Conservation (phyloP, 2,888 invertebrate genomes). For the Melanophora roralis region DNA sequence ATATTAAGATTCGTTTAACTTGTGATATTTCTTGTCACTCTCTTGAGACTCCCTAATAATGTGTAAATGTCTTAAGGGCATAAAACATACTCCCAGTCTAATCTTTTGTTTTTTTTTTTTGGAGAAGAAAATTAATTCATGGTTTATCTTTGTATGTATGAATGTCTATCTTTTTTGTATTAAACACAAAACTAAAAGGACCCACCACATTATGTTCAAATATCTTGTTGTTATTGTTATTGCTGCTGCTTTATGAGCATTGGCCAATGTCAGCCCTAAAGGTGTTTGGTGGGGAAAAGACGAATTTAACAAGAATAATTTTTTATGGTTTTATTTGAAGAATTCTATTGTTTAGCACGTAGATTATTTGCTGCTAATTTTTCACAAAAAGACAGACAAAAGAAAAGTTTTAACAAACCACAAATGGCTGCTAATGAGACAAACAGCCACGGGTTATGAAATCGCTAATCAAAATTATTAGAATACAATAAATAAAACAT, state of each 20-base stretch:
- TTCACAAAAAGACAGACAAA: not conserved
- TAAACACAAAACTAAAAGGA: slow-evolving; percentile 11
- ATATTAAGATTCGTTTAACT: slow-evolving; percentile 19
- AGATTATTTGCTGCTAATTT: not conserved
- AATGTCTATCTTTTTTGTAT: slow-evolving; percentile 19
- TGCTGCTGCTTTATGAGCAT: not conserved
- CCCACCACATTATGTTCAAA: slow-evolving; percentile 24
- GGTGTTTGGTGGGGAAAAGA: slow-evolving; percentile 27
- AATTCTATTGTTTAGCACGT: slow-evolving; percentile 44
- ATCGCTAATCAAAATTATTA: slow-evolving; percentile 41
- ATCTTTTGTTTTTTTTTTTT: not conserved
- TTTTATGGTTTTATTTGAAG: slow-evolving; percentile 1
- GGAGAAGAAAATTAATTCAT: slow-evolving; percentile 52
- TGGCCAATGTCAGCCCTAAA: slow-evolving; percentile 60
- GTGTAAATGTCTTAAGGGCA: slow-evolving; percentile 40
- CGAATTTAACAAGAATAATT: slow-evolving; percentile 32
- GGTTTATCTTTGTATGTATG: not conserved
- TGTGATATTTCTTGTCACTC: slow-evolving; percentile 46
- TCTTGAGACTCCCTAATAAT: slow-evolving; percentile 48
- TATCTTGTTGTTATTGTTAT: slow-evolving; percentile 5
- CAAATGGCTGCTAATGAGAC: slow-evolving; percentile 61
- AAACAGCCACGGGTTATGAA: slow-evolving; percentile 40
- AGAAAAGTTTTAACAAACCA: slow-evolving; percentile 23
- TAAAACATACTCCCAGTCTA: slow-evolving; percentile 20
- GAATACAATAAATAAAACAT: not conserved